Evolutionary conservation across 2,797 vertebrate genomes (phyloP).

Genomic region (Brotula barbata): DNA sequence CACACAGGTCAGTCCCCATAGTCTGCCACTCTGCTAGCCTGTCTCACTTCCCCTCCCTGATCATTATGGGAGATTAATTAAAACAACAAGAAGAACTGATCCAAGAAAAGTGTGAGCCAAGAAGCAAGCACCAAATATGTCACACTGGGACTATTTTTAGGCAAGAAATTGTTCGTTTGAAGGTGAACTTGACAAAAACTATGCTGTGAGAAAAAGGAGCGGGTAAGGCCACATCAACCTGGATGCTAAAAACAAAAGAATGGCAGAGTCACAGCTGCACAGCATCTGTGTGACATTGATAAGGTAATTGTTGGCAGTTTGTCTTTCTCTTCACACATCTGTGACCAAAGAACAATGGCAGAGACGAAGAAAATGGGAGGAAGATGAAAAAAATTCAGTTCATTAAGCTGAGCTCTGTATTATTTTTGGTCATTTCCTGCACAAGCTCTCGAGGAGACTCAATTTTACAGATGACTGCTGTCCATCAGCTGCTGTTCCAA

Average conservation of each 20-base stretch:
- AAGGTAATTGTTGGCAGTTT: constrained; percentile 60
- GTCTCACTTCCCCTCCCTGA: constrained; percentile 46
- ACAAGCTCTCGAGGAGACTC: constrained; percentile 65
- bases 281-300: constrained; percentile 53
- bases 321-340: constrained; percentile 62
- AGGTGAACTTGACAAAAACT: constrained; percentile 74
- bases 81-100: constrained; percentile 69
- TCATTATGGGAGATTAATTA: constrained; percentile 72
- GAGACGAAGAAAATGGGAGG: constrained; percentile 39
- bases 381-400: constrained; percentile 55
- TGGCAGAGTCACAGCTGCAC: constrained; percentile 55
- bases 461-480: constrained; percentile 83
- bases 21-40: constrained; percentile 21
- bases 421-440: constrained; percentile 70
- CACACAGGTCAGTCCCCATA: constrained; percentile 46
- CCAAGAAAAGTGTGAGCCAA: constrained; percentile 61
- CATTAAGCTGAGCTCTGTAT: constrained; percentile 66
- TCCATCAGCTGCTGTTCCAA: constrained; percentile 70
- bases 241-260: constrained; percentile 32
- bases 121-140: constrained; percentile 72
- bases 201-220: constrained; percentile 52
- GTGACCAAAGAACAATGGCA: constrained; percentile 38
- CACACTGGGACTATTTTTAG: constrained; percentile 73
- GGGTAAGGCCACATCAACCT: constrained; percentile 54
- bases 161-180: constrained; percentile 68